Conservation (phyloP, 2,113 vertebrate species). For the Bucco capensis region DNA sequence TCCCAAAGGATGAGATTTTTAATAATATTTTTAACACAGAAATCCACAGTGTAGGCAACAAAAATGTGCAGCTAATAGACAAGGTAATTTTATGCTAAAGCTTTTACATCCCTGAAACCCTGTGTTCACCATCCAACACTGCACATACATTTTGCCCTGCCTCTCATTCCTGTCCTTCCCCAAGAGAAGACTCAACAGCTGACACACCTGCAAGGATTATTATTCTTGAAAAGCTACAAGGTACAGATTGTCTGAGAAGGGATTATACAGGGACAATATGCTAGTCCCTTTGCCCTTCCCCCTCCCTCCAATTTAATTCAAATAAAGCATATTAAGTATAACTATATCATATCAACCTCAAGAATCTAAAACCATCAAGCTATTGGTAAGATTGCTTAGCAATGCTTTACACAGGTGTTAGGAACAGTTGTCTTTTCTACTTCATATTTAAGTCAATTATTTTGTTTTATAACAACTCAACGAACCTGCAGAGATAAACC, state of each 20-base stretch:
- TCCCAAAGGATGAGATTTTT: neutral
- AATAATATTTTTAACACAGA: neutral
- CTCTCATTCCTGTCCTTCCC: neutral
- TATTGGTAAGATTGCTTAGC: neutral
- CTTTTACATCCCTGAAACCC: neutral
- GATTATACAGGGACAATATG: neutral
- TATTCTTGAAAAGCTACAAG: neutral
- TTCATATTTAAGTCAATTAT: neutral
- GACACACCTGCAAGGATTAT: constrained; percentile 34
- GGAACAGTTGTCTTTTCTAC: neutral
- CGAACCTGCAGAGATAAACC: neutral
- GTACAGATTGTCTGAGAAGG: constrained; percentile 16
- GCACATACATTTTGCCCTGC: neutral
- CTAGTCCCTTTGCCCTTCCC: neutral
- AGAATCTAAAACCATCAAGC: neutral
- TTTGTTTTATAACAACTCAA: neutral
- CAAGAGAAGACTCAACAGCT: neutral
- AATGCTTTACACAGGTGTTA: neutral
- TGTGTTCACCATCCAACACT: neutral
- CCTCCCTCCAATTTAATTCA: neutral
- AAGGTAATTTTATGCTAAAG: neutral
- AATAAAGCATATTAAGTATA: neutral
- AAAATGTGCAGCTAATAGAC: neutral
- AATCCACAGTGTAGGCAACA: neutral
- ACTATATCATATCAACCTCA: neutral